Evolutionary conservation across 2,888 invertebrate genomes (phyloP).

Genomic region (Oligia latruncula): DNA sequence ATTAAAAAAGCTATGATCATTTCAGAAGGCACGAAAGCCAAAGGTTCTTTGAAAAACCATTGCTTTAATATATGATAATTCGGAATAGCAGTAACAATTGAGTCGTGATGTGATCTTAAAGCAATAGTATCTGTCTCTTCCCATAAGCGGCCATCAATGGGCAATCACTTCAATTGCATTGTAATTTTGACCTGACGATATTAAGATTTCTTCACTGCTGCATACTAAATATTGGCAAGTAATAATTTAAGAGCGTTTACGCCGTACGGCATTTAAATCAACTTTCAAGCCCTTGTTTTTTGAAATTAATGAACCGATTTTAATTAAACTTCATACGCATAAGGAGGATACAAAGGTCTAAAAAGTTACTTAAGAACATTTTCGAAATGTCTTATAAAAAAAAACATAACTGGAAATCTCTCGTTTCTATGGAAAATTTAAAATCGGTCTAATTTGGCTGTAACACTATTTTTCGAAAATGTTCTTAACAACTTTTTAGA

Average conservation of each 20-base stretch:
- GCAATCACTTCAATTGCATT: conserved; percentile 35
- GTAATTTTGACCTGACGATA: conserved; percentile 45
- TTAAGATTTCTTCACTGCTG: conserved; percentile 14
- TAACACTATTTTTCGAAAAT: no score
- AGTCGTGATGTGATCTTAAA: conserved; percentile 22
- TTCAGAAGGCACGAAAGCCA: neutral
- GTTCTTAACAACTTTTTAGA: no score
- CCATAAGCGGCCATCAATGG: conserved; percentile 40
- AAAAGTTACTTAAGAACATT: no score
- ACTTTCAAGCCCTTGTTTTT: no score
- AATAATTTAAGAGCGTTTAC: neutral
- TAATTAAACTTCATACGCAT: no score
- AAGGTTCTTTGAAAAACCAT: conserved; percentile 9
- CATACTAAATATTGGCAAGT: neutral
- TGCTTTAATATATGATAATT: conserved; percentile 33
- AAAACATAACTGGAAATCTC: no score
- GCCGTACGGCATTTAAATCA: no score
- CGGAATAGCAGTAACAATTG: conserved; percentile 5
- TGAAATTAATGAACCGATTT: no score
- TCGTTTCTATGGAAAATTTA: no score
- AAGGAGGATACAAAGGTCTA: no score
- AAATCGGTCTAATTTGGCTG: no score
- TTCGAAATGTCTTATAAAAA: no score
- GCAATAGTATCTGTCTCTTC: neutral
- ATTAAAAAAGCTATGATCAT: neutral